Conservation (phyloP, 2,113 vertebrate genomes). For the Coracopsis vasa region DNA sequence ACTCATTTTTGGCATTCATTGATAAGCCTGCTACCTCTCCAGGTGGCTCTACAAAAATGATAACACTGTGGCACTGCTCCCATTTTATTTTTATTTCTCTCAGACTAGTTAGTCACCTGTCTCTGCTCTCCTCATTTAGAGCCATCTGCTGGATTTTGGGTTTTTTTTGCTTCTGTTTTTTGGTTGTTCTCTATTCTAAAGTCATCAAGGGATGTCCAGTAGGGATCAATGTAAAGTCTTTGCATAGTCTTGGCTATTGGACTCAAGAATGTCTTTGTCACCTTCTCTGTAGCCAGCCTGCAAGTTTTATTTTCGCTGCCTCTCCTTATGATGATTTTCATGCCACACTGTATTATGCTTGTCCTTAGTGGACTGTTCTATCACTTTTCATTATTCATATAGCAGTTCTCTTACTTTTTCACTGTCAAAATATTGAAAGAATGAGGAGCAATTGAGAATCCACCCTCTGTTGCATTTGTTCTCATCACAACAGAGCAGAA, state of each 20-base stretch:
- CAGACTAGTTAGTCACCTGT: conserved; percentile 46
- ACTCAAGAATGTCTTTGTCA: not conserved
- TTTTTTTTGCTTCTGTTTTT: not conserved
- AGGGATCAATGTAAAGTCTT: not conserved
- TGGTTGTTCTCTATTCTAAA: not conserved
- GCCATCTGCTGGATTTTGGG: conserved; percentile 33
- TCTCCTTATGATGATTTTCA: not conserved
- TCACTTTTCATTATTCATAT: not conserved
- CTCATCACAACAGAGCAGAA: not conserved
- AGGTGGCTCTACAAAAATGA: conserved; percentile 45
- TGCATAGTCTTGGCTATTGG: not conserved
- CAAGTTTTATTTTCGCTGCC: not conserved
- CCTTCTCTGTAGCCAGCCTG: not conserved
- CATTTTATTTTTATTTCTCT: conserved; percentile 51
- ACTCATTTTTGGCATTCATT: conserved; percentile 52
- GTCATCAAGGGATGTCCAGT: not conserved
- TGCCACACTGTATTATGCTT: not conserved
- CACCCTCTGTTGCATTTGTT: not conserved
- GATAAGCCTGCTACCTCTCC: conserved; percentile 30
- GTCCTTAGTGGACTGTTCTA: not conserved
- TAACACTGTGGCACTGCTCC: conserved; percentile 21
- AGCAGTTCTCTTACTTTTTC: not conserved
- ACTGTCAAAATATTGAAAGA: not conserved
- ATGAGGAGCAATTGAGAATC: not conserved
- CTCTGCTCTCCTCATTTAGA: conserved; percentile 21